These are phyloP conservation scores for Drosophila kambysellisi DNA, from an alignment of 2,888 invertebrate species.

Conservation along the genomic window DNA sequence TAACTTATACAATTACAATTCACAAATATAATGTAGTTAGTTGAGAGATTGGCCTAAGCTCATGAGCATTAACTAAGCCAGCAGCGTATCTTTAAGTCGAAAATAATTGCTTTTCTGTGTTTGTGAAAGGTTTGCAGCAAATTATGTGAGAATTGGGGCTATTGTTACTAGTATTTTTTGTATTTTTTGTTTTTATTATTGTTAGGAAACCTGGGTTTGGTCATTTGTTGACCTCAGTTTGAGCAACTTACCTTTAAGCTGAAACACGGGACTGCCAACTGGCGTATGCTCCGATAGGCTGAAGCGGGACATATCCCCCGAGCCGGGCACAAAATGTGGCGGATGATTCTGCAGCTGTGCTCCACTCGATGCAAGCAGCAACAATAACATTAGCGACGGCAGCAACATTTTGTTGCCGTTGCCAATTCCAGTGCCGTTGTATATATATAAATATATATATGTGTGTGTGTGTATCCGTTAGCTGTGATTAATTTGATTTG, in stretches of 20 bases:
- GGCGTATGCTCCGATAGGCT: conserved; percentile 90
- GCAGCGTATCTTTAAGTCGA: conserved; percentile 14
- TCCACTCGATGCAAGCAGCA: conserved; percentile 32
- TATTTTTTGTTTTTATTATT: not conserved
- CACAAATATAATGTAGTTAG: conserved; percentile 14
- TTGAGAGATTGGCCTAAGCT: conserved; percentile 16
- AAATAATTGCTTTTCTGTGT: conserved; percentile 33
- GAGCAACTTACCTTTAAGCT: conserved; percentile 88
- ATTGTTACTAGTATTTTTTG: conserved; percentile 41
- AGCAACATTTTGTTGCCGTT: conserved; percentile 72
- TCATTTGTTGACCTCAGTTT: conserved; percentile 34
- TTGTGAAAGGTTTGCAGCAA: conserved; percentile 64
- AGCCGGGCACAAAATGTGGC: conserved; percentile 90
- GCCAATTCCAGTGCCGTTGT: conserved; percentile 72
- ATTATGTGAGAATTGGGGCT: conserved; percentile 67
- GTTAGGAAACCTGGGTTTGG: conserved; percentile 42
- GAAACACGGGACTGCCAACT: conserved; percentile 91
- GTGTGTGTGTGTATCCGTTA: conserved; percentile 56
- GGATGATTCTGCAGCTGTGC: conserved; percentile 89
- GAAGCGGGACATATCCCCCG: conserved; percentile 92
- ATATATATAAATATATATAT: conserved; percentile 6
- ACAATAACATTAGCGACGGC: conserved; percentile 49
- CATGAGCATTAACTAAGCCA: conserved; percentile 6
- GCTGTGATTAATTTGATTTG: conserved; percentile 38
- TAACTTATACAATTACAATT: conserved; percentile 9